Conservation (phyloP, 2,113 vertebrate genomes). For the Leptocoma aspasia region DNA sequence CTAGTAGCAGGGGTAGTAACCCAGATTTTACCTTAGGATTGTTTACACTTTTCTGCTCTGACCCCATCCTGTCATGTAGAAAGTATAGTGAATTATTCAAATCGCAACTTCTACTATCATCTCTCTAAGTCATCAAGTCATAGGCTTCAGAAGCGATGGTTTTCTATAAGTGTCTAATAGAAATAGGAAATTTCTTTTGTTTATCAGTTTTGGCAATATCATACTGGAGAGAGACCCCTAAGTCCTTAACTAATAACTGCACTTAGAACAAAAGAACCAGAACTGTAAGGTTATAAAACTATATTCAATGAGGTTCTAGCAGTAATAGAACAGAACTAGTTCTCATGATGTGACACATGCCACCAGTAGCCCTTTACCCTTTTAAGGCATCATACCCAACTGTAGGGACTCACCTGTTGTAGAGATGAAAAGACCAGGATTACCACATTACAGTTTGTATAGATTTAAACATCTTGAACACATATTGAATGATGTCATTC, state of each 20-base stretch:
- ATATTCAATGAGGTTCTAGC: neutral
- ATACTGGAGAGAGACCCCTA: neutral
- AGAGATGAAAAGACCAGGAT: neutral
- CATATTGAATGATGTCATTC: neutral
- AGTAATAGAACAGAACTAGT: neutral
- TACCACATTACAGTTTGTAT: neutral
- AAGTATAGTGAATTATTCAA: neutral
- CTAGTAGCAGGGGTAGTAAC: slow-evolving; percentile 5
- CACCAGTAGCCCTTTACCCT: neutral
- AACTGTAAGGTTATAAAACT: neutral
- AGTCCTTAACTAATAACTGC: neutral
- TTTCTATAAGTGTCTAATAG: neutral
- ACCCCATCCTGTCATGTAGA: neutral
- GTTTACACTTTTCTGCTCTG: slow-evolving; percentile 5
- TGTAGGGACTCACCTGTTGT: neutral
- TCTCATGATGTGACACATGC: neutral
- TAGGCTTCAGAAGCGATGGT: neutral
- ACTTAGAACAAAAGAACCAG: neutral
- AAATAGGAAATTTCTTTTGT: neutral
- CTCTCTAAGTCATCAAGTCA: neutral
- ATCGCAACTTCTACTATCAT: neutral
- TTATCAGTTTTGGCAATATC: neutral
- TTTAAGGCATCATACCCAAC: neutral
- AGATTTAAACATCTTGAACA: neutral
- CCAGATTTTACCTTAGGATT: slow-evolving; percentile 32